Percentiles rank a stretch among this genome's conserved stretches.
Evolutionary conservation across 2,888 invertebrate genomes (phyloP).

Genomic region (Acleris holmiana): DNA sequence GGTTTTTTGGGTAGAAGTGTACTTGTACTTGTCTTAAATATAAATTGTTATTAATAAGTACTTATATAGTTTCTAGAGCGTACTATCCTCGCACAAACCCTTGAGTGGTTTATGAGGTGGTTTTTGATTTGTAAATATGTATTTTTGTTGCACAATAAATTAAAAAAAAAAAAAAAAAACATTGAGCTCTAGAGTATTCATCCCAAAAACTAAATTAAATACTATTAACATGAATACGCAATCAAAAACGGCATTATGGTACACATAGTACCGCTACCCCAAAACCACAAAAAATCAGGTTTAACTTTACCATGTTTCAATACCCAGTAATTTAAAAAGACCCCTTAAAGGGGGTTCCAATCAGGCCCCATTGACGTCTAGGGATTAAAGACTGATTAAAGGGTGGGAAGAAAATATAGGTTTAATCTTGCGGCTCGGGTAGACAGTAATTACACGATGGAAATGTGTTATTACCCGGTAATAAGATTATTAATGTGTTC

Average conservation of each 20-base stretch:
- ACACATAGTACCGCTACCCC: neutral
- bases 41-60: too few species aligned
- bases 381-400: constrained; percentile 53
- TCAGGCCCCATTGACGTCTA: constrained; percentile 48
- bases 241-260: constrained; percentile 13
- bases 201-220: neutral
- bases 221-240: constrained; percentile 17
- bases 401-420: constrained; percentile 44
- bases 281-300: constrained; percentile 15
- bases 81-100: too few species aligned
- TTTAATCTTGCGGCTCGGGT: constrained; percentile 39
- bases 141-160: too few species aligned
- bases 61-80: too few species aligned
- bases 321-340: constrained; percentile 32
- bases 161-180: too few species aligned
- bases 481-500: constrained; percentile 26
- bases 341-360: constrained; percentile 48
- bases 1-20: too few species aligned
- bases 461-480: constrained; percentile 26
- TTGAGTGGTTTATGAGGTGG: too few species aligned
- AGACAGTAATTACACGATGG: constrained; percentile 35
- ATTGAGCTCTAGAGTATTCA: neutral
- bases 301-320: constrained; percentile 45
- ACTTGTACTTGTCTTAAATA: too few species aligned
- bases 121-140: too few species aligned